Percentiles rank a stretch among this genome's conserved stretches.
Evolutionary conservation across 30 jellyfish, hydroid and myxozoan genomes (phyloP).

Genomic region (Pseudorhiza aurosa): DNA sequence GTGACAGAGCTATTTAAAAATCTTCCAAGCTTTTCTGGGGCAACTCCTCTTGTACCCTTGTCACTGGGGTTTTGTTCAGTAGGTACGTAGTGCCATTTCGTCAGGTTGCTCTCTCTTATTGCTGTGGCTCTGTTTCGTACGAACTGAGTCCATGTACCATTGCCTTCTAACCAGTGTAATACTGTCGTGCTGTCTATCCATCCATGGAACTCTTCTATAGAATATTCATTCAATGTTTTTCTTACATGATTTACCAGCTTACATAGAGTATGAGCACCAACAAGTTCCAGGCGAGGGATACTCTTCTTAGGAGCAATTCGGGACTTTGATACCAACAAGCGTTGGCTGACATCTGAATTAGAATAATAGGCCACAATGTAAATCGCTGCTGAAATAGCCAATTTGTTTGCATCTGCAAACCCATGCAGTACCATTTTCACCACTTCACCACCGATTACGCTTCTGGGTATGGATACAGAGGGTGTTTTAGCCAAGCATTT

Average conservation of each 20-base stretch:
- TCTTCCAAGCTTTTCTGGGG: conserved; percentile 24
- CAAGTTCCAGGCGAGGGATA: conserved; percentile 45
- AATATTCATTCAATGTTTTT: conserved; percentile 4
- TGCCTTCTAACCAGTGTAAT: conserved; percentile 54
- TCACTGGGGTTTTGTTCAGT: conserved; percentile 59
- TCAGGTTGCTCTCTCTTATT: conserved; percentile 9
- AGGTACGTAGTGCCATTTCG: conserved; percentile 42
- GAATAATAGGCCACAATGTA: not conserved
- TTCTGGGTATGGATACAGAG: conserved; percentile 43
- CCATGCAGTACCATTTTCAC: conserved; percentile 51
- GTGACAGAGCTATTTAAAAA: too few species aligned
- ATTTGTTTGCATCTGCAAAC: conserved; percentile 33
- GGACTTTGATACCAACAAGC: conserved; percentile 39
- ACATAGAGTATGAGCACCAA: conserved; percentile 58
- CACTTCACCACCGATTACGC: conserved; percentile 46
- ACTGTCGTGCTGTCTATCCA: conserved; percentile 77
- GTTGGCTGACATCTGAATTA: not conserved
- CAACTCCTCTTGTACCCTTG: conserved; percentile 60
- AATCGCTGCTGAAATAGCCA: conserved; percentile 25
- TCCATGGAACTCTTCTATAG: not conserved
- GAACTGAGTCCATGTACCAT: conserved; percentile 46
- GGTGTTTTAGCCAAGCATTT: conserved; percentile 44
- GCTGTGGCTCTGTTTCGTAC: conserved; percentile 68
- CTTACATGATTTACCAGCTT: conserved; percentile 44
- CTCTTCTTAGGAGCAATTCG: conserved; percentile 28